phyloP scores from a whole-genome alignment of 2,797 vertebrate species.

The Columba guinea region DNA sequence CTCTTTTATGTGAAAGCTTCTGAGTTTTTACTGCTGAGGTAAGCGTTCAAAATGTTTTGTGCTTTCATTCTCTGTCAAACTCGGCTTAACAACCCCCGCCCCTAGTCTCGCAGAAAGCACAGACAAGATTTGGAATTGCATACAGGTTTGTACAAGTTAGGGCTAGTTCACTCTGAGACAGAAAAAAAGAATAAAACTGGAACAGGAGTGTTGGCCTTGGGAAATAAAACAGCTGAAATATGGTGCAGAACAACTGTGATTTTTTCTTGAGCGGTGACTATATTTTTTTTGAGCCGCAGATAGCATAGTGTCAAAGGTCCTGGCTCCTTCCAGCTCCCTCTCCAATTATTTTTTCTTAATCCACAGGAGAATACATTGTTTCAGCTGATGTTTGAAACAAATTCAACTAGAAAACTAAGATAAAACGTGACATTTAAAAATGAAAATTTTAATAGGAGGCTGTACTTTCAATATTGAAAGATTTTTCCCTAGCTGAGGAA shows the following conservation, averaged over 20 bases:
- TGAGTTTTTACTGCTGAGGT: not conserved
- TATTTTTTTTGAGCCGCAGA: not conserved
- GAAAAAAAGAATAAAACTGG: not conserved
- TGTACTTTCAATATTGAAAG: not conserved
- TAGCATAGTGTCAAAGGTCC: not conserved
- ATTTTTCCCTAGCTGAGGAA: not conserved
- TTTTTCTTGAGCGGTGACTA: not conserved
- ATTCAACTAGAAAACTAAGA: not conserved
- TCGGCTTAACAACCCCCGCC: not conserved
- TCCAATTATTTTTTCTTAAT: not conserved
- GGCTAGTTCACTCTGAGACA: not conserved
- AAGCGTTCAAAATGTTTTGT: not conserved
- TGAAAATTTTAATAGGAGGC: not conserved
- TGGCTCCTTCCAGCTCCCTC: not conserved
- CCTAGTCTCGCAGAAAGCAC: not conserved
- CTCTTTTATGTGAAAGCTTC: not conserved
- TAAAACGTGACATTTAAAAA: not conserved
- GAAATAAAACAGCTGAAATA: not conserved
- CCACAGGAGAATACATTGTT: not conserved
- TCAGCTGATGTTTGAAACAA: not conserved
- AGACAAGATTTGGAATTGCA: not conserved
- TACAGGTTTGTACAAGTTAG: not conserved
- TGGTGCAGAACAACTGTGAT: fast-evolving
- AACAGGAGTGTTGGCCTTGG: not conserved
- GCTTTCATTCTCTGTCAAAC: not conserved